Evolutionary conservation across 2,113 vertebrate genomes (phyloP), one percentile per base, ranked within the genome.

Genomic region (Dipodomys spectabilis): DNA sequence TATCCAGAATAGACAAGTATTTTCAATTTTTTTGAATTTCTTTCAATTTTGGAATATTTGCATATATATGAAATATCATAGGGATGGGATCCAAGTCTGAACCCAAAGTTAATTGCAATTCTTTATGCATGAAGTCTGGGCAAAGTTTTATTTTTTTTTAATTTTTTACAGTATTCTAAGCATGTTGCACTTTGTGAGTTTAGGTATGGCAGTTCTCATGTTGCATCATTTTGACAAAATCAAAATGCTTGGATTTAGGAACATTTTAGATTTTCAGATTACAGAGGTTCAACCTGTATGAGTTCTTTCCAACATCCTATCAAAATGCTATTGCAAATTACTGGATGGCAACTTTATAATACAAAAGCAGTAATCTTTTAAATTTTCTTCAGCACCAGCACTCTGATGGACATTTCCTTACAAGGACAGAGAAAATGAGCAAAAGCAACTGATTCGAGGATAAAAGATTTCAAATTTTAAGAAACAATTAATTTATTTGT

Each of bases 401-500:
- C 39, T 18, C 49, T 81, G 82, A 12, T 64, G n/a, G 9, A 49
- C 10, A 45, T 9, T 53, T 9, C 15, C 60, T 80, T 44, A 57
- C 8, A 35, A 20, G 49, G 53, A 53, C 2, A 27, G 22, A 9
- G 85, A 68, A 77, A 88, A 80, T 64, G 12, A 94, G 87, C 87
- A 7, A 94, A 94, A 90, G 57, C 75, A 90, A 72, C 60, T 94
- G 82, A 96, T 62, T 95, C 95, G 53, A 1, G 57, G n/a, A 92
- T 96, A 72, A 49, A 90, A 89, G 28, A 91, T 77, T 91, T 94
- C 67, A 96, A 96, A 95, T 80, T 89, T 93, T 88, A 97, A 98
- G 97, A 85, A 95, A 3, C 92, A 96, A 97, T 97, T 97, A 98
- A 97, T 98, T 95, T 95, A 81, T 64, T 64, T 57, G 39, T 96